Evolutionary conservation across 2,888 invertebrate genomes (phyloP), one percentile per base, ranked within the genome.

Genomic region (Lepidochrysops patricia): DNA sequence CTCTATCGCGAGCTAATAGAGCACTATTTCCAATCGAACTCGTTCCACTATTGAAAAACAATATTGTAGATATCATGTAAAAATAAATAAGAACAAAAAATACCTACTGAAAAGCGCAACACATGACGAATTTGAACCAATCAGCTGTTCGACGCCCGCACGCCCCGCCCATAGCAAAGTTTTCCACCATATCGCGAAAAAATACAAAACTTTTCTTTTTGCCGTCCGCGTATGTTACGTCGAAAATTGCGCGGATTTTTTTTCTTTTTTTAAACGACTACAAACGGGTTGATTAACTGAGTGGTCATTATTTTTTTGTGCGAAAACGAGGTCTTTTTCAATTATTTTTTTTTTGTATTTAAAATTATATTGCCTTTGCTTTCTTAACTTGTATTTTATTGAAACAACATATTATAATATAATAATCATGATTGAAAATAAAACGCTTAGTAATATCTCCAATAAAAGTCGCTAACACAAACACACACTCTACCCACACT

Each of bases 51-150:
- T 62, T 64, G 64, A 62, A 62, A 62, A 63, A 64, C 62, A 62
- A 66, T 62, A 63, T 60, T 62, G 58, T 58, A 58, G 58, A 61
- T 61, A 61, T 63, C 62, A 60, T 60, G 64, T 62, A 62, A 63
- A 63, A 65, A 66, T 65, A 65, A 65, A 64, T 66, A 68, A 62
- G 62, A 65, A 65, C 68, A 69, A 70, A 71, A 72, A 81, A 83
- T 86, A 84, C 83, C 84, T 86, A 88, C 84, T 72, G 78, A 84
- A 86, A 84, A 85, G 82, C 76, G 79, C 77, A 79, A 82, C 85
- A 82, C 82, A 82, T 69, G 68, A 67, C 77, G 79, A 79, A 76
- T 73, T 70, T 69, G 79, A 79, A 77, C 88, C 88, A 88, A 88
- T 88, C 85, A 84, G 84, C 83, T 84, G 85, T 79, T 84, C 74